These are phyloP conservation scores for Dermolepida albohirtum DNA, from an alignment of 2,888 invertebrate genomes.

Conservation along the genomic window DNA sequence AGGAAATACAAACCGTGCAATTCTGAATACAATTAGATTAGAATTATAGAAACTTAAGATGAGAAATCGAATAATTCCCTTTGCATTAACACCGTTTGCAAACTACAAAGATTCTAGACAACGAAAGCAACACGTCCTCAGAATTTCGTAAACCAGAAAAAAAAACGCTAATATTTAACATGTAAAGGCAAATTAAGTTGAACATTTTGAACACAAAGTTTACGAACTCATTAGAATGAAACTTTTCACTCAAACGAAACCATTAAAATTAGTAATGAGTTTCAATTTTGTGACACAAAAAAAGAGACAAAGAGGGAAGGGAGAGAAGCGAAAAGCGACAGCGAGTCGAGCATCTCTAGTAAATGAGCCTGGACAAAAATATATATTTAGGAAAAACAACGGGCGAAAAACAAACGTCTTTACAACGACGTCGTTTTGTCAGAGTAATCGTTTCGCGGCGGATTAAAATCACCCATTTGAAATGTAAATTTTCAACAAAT, in stretches of 20 bases:
- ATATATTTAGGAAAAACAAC: conserved; percentile 2
- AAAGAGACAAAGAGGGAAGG: not conserved
- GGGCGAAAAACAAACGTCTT: conserved; percentile 10
- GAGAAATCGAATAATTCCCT: no score
- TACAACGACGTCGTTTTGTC: conserved; percentile 23
- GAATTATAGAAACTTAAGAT: no score
- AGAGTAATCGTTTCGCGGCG: conserved; percentile 30
- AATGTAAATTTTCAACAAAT: conserved; percentile 26
- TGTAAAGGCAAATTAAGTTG: conserved; percentile 17
- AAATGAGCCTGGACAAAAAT: conserved; percentile 10
- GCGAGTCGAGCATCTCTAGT: no score
- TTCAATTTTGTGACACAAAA: conserved; percentile 3
- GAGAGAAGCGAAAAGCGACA: not conserved
- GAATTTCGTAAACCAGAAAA: no score
- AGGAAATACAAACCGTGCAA: no score
- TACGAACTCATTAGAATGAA: conserved; percentile 13
- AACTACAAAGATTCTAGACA: no score
- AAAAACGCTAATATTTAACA: no score
- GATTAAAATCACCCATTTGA: conserved; percentile 33
- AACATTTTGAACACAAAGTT: conserved; percentile 14
- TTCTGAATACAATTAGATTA: no score
- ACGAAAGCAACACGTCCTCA: no score
- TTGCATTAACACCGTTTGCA: no score
- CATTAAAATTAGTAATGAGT: conserved; percentile 33
- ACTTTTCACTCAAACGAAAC: conserved; percentile 15